A percentile compares a stretch with the other conserved stretches of the same genome.
phyloP scores from a whole-genome alignment of 2,797 vertebrate species.

The Momotus momota region DNA sequence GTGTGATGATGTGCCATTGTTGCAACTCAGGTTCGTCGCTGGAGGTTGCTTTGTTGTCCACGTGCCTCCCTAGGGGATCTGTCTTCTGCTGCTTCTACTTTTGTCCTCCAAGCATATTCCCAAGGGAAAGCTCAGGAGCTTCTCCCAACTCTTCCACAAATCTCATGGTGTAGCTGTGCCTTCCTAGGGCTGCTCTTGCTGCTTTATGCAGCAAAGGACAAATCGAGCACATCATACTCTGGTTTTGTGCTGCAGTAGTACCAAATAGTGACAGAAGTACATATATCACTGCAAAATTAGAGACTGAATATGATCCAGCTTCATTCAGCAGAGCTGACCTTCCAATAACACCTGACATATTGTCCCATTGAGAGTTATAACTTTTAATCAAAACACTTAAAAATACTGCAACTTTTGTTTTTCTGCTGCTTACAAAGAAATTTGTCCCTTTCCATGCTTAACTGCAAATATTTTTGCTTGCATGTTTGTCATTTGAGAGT shows the following conservation, averaged over 20 bases:
- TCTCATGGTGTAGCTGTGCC: background rate
- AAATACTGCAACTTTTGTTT: background rate
- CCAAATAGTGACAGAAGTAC: background rate
- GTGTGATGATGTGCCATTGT: background rate
- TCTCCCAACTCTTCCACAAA: background rate
- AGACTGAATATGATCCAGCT: background rate
- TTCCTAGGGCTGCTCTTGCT: background rate
- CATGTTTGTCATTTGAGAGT: slow-evolving; percentile 11
- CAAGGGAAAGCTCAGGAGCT: background rate
- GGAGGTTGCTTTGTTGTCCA: background rate
- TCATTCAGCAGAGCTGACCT: slow-evolving; percentile 21
- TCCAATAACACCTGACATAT: background rate
- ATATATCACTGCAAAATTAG: background rate
- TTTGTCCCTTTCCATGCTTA: background rate
- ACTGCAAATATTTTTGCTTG: slow-evolving; percentile 34
- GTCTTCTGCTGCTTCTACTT: background rate
- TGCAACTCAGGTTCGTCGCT: background rate
- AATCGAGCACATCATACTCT: background rate
- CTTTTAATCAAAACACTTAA: background rate
- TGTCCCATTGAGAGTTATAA: background rate
- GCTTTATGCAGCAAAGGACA: background rate
- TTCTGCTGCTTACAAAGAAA: slow-evolving; percentile 1
- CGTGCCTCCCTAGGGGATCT: background rate
- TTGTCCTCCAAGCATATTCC: background rate
- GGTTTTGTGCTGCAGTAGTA: background rate